phyloP scores from a whole-genome alignment of 2,113 vertebrate genomes.

The Rissa tridactyla region DNA sequence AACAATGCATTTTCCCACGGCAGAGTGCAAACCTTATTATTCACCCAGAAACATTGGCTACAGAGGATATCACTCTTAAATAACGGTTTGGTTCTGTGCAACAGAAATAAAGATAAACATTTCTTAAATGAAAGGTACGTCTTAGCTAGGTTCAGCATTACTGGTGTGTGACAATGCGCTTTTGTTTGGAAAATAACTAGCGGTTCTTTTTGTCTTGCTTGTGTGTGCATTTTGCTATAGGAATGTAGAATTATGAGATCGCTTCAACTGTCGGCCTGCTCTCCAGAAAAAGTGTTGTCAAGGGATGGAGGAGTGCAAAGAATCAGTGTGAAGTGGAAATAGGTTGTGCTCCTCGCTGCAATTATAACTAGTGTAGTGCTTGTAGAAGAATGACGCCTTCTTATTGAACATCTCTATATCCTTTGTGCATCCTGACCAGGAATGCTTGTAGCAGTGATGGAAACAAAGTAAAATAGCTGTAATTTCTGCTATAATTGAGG shows the following conservation, averaged over 20 bases:
- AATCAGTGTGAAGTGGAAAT: not conserved
- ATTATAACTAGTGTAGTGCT: fast-evolving
- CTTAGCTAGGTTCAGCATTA: not conserved
- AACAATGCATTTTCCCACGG: not conserved
- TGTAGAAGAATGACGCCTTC: not conserved
- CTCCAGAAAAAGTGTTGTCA: not conserved
- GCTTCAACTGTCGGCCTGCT: not conserved
- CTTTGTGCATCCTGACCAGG: not conserved
- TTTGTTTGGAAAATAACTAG: not conserved
- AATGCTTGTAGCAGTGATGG: not conserved
- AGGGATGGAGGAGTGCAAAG: not conserved
- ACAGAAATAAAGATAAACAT: not conserved
- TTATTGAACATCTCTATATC: not conserved
- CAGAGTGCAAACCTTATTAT: not conserved
- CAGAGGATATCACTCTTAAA: not conserved
- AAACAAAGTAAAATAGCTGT: not conserved
- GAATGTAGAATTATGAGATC: not conserved
- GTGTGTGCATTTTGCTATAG: not conserved
- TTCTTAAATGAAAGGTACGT: not conserved
- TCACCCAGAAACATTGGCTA: not conserved
- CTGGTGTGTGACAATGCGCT: not conserved
- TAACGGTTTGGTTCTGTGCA: not conserved
- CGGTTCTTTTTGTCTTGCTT: not conserved
- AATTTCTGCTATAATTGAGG: not conserved
- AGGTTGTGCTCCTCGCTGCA: not conserved